Percentiles rank a stretch among this genome's conserved stretches.
Conservation (phyloP, 1,140 invertebrate genomes). For the Rhopalosiphum maidis region DNA sequence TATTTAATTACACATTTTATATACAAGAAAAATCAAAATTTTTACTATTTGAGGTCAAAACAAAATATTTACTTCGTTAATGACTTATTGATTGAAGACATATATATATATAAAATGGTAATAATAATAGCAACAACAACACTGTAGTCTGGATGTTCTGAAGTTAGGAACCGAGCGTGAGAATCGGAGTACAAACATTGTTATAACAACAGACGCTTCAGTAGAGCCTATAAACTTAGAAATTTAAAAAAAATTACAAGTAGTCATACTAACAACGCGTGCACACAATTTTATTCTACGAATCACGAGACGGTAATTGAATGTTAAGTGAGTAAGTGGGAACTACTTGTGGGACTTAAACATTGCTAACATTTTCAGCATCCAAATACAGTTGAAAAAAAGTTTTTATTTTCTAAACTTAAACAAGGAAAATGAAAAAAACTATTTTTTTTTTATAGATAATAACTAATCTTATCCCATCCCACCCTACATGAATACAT, state of each 20-base stretch:
- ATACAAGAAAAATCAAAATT: background rate
- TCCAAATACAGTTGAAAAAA: background rate
- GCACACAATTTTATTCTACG: background rate
- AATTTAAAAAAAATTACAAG: slow-evolving; percentile 50
- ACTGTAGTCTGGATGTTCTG: slow-evolving; percentile 47
- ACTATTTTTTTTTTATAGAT: background rate
- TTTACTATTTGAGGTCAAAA: background rate
- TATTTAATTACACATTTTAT: background rate
- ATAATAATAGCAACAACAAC: slow-evolving; percentile 33
- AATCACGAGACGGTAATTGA: background rate
- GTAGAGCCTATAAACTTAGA: slow-evolving; percentile 52
- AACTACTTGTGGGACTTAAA: background rate
- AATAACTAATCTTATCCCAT: background rate
- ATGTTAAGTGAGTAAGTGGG: background rate
- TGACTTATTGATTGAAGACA: background rate
- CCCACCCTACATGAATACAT: background rate
- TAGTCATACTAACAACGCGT: slow-evolving; percentile 40
- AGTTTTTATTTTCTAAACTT: background rate
- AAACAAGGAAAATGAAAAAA: background rate
- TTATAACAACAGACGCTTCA: slow-evolving; percentile 47
- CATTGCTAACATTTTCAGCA: background rate
- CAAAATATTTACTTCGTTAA: background rate
- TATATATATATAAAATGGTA: background rate
- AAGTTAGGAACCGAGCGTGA: slow-evolving; percentile 45
- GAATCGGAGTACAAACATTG: slow-evolving; percentile 54